Percentiles rank a stretch among this genome's conserved stretches.
These are phyloP conservation scores for Acleris sparsana DNA, from an alignment of 2,888 invertebrate genomes.

Conservation along the genomic window DNA sequence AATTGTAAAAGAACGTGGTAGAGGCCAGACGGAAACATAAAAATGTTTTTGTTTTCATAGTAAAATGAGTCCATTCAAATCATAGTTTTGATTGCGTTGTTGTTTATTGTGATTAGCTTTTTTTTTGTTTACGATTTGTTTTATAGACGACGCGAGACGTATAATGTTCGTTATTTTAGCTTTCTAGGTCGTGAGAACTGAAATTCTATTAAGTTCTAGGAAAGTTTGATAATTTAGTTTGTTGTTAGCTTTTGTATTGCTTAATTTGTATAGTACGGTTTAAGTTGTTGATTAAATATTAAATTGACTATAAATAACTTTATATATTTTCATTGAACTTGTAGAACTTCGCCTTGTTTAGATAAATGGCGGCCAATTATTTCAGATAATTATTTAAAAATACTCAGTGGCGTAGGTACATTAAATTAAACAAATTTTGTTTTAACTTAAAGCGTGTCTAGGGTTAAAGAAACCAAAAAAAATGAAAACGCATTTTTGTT, in stretches of 20 bases:
- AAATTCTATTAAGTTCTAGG: neutral
- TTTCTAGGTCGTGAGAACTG: constrained; percentile 2
- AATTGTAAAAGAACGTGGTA: constrained; percentile 6
- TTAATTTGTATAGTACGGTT: neutral
- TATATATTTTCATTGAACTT: no score
- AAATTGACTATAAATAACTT: no score
- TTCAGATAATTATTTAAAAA: no score
- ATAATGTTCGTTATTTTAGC: constrained; percentile 18
- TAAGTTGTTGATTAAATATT: no score
- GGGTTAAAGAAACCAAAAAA: no score
- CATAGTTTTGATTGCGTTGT: constrained; percentile 34
- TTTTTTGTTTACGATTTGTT: constrained; percentile 13
- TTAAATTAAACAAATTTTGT: no score
- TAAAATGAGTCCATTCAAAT: constrained; percentile 36
- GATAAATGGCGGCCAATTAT: no score
- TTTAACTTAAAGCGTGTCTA: no score
- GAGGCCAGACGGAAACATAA: constrained; percentile 26
- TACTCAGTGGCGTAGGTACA: no score
- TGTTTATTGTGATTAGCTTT: constrained; percentile 34
- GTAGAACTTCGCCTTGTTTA: no score
- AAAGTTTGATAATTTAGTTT: neutral
- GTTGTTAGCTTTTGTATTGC: neutral
- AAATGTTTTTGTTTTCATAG: constrained; percentile 36
- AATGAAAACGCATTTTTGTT: no score
- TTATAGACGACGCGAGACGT: constrained; percentile 7